These are phyloP conservation scores for Oscheius myriophilus DNA, from an alignment of 2,888 invertebrate genomes.

Conservation along the genomic window DNA sequence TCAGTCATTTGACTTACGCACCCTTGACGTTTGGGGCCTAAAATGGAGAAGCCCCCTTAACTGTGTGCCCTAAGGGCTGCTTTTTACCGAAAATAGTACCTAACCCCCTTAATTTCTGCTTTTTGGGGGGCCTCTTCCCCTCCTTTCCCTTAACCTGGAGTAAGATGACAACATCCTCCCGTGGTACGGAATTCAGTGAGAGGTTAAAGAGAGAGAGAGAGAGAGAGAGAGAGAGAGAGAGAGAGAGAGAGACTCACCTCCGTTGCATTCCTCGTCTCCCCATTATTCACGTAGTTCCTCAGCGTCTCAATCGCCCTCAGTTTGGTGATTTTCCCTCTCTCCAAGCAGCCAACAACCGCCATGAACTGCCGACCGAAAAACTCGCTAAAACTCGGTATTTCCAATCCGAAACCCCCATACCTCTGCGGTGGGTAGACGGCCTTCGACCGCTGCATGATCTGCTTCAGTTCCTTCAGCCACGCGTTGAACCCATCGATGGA, in stretches of 20 bases:
- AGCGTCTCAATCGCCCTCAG: slow-evolving; percentile 48
- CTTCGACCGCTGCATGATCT: slow-evolving; percentile 46
- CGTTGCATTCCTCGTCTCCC: slow-evolving; percentile 15
- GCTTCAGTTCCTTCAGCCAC: slow-evolving; percentile 53
- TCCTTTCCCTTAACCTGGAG: too few relatives aligned
- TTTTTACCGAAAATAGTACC: too few relatives aligned
- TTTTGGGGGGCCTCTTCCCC: too few relatives aligned
- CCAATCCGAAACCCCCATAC: slow-evolving; percentile 17
- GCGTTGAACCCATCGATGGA: slow-evolving; percentile 31
- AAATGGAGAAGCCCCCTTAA: too few relatives aligned
- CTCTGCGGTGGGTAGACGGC: slow-evolving; percentile 46
- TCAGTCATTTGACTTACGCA: too few relatives aligned
- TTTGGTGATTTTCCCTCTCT: slow-evolving; percentile 37
- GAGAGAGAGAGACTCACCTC: slow-evolving; percentile 15
- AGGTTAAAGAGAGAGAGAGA: too few relatives aligned
- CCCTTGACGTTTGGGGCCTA: too few relatives aligned
- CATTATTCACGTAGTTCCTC: slow-evolving; percentile 32
- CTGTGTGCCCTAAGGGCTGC: too few relatives aligned
- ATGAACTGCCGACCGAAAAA: slow-evolving; percentile 41
- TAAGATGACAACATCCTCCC: too few relatives aligned
- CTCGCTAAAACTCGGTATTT: slow-evolving; percentile 22
- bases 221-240: too few relatives aligned
- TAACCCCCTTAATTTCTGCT: too few relatives aligned
- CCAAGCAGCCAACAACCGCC: slow-evolving; percentile 28
- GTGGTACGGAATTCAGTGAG: too few relatives aligned